Conservation (phyloP, 2,797 vertebrate species). For the Hypotaenidia okinawae region DNA sequence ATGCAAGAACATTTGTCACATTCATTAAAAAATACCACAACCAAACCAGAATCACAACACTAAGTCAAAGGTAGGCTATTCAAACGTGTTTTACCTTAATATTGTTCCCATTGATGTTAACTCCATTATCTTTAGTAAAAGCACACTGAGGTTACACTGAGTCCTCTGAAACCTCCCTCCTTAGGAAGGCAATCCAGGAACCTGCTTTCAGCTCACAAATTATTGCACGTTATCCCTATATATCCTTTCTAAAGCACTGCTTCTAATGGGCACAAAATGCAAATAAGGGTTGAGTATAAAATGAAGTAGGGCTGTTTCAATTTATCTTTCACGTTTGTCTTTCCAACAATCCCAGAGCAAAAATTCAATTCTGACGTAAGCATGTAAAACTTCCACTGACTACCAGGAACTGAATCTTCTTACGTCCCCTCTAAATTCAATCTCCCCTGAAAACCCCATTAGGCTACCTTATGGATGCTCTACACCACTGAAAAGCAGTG, state of each 20-base stretch:
- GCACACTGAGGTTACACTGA: background rate
- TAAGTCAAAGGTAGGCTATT: background rate
- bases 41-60: background rate
- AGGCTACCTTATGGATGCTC: background rate
- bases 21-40: background rate
- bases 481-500: background rate
- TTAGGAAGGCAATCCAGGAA: background rate
- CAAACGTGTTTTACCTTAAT: background rate
- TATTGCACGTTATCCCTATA: background rate
- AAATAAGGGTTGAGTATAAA: background rate
- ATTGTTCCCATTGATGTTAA: background rate
- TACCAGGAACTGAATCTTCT: background rate
- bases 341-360: background rate
- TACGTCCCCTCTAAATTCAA: background rate
- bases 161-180: background rate
- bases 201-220: background rate
- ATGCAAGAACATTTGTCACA: background rate
- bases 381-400: background rate
- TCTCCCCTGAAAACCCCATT: background rate
- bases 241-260: background rate
- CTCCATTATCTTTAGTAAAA: background rate
- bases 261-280: background rate
- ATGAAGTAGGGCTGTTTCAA: background rate
- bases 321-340: background rate
- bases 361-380: background rate